Conservation (phyloP, 1,140 invertebrate species). For the Hylyphantes graminicola region DNA sequence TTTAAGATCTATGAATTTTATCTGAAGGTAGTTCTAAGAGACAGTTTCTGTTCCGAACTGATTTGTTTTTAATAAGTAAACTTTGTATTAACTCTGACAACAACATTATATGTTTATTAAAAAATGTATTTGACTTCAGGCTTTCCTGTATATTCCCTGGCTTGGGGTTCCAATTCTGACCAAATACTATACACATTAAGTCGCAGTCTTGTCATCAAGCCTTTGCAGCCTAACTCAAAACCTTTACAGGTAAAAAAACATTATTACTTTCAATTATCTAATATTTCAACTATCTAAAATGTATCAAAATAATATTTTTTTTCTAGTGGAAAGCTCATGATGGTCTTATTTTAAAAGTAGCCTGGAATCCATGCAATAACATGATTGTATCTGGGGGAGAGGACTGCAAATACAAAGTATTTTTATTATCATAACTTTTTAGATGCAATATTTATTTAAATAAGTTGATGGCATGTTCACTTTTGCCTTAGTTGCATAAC, state of each 20-base stretch:
- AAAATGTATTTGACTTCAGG: conserved; percentile 66
- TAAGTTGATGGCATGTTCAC: too few relatives aligned
- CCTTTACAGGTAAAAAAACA: conserved; percentile 82
- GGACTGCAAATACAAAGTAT: conserved; percentile 91
- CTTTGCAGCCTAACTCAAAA: conserved; percentile 89
- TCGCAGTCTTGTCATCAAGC: conserved; percentile 86
- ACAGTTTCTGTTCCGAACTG: too few relatives aligned
- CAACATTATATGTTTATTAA: too few relatives aligned
- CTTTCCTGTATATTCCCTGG: conserved; percentile 81
- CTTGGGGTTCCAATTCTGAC: conserved; percentile 88
- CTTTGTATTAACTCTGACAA: too few relatives aligned
- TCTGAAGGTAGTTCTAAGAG: too few relatives aligned
- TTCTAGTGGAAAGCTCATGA: conserved; percentile 97
- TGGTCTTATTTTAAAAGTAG: conserved; percentile 85
- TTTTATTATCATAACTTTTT: too few relatives aligned
- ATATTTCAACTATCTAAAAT: not conserved
- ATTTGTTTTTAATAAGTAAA: too few relatives aligned
- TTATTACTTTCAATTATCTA: not conserved
- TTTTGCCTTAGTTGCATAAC: too few relatives aligned
- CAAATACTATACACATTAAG: conserved; percentile 87
- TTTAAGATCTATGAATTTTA: too few relatives aligned
- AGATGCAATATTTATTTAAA: too few relatives aligned
- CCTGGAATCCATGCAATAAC: conserved; percentile 89
- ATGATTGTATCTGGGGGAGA: conserved; percentile 93
- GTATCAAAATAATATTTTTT: conserved; percentile 48